Evolutionary conservation across 2,888 invertebrate genomes (phyloP).

Genomic region (Cartodere bifasciata): DNA sequence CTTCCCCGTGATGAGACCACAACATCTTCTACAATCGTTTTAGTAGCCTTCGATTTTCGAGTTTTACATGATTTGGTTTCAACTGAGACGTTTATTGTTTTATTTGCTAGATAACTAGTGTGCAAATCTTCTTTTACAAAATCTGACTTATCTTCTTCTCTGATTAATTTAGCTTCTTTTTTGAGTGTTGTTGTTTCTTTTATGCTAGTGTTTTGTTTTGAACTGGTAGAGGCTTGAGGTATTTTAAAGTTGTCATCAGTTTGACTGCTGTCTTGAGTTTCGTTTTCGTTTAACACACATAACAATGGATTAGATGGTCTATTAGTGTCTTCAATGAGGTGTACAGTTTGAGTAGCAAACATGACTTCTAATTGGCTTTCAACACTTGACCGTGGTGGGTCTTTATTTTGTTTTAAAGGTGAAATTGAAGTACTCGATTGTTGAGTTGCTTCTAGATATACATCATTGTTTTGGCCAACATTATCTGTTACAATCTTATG

Average conservation of each 20-base stretch:
- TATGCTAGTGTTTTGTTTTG: no score
- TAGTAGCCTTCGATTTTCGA: conserved; percentile 2
- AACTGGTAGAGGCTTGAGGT: no score
- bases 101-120: background rate
- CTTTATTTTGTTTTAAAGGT: background rate
- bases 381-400: conserved; percentile 5
- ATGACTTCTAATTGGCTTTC: conserved; percentile 22
- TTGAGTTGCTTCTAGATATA: no score
- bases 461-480: no score
- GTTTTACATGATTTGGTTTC: conserved; percentile 3
- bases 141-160: background rate
- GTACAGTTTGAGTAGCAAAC: conserved; percentile 18
- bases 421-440: background rate
- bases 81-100: background rate
- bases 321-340: conserved; percentile 4
- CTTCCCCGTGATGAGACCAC: no score
- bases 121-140: background rate
- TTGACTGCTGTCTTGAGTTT: conserved; percentile 2
- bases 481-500: no score
- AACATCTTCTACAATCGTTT: background rate
- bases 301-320: conserved; percentile 16
- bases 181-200: no score
- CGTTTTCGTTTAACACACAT: conserved; percentile 9
- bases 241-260: no score
- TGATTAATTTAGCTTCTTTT: background rate